phyloP scores from a whole-genome alignment of 2,797 vertebrate genomes.

The Platyrinchus mystaceus region DNA sequence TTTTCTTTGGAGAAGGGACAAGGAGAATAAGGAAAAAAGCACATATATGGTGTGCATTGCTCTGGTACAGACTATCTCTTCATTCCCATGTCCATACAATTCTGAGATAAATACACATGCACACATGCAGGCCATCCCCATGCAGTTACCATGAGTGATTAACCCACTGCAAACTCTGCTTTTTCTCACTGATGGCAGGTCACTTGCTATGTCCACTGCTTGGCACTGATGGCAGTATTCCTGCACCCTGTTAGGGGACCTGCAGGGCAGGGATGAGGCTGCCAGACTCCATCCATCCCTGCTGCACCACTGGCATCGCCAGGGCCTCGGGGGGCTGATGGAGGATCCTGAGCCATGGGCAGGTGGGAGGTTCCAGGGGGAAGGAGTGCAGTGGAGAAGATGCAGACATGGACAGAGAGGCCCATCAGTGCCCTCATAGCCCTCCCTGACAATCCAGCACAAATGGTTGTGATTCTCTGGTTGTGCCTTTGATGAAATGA shows the following conservation, averaged over 20 bases:
- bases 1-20: neutral
- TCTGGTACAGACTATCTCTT: neutral
- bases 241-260: neutral
- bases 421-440: fast-evolving
- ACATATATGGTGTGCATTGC: neutral
- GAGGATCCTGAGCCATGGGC: fast-evolving
- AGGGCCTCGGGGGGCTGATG: fast-evolving
- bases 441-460: neutral
- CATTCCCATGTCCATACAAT: fast-evolving
- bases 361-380: fast-evolving
- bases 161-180: neutral
- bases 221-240: neutral
- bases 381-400: neutral
- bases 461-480: neutral
- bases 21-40: neutral
- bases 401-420: neutral
- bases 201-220: neutral
- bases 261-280: neutral
- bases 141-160: neutral
- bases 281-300: neutral
- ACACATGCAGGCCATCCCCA: fast-evolving
- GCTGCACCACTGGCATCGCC: fast-evolving
- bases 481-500: neutral
- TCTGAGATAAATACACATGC: neutral
- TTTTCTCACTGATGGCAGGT: neutral